Evolutionary conservation across 2,888 invertebrate genomes (phyloP), one percentile per base, ranked within the genome.

Genomic region (Anagyrus pseudococci): DNA sequence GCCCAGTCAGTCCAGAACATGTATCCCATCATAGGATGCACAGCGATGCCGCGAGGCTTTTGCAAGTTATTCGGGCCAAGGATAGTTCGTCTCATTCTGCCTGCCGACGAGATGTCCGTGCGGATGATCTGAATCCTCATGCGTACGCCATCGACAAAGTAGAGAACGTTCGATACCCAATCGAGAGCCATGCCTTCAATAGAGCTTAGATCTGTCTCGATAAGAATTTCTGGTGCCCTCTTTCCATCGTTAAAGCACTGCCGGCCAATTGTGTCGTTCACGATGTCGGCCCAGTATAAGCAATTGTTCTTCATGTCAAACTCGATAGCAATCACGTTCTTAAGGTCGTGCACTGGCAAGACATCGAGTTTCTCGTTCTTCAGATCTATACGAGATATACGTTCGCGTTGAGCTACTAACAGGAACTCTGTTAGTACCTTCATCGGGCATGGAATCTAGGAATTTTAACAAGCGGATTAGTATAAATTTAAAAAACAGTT

Each of bases 1-100:
- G 92, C 90, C 94, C 94, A 94, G 76, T 96, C 95, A 0, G 94
- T 93, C 92, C 94, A 94, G 77, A 92, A 95, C 78, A 91, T 82
- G 70, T 88, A 90, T 60, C 94, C 94, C 54, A 87, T 87, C 74
- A 85, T 85, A 0, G 95, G 94, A 82, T 95, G 94, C 0, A 95
- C 87, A 0, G 91, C 91, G 57, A 96, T 91, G 8, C 93, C 91
- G 65, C 92, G 82, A 0, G 94, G 94, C 70, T 90, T 90, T 7
- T 86, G 87, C 53, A 94, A 77, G 44, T 84, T 82, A 10, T 85
- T 86, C 0, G 86, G 83, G 37, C 88, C 88, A 29, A 95, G 82
- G 70, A 96, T 88, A 0, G 91, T 91, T 47, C 87, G 85, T 53
- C 95, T 83, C 89, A 92, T 91, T 72, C 90, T 84, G 0, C 90